Conservation (phyloP, 2,797 vertebrate species). For the Thamnophis elegans region DNA sequence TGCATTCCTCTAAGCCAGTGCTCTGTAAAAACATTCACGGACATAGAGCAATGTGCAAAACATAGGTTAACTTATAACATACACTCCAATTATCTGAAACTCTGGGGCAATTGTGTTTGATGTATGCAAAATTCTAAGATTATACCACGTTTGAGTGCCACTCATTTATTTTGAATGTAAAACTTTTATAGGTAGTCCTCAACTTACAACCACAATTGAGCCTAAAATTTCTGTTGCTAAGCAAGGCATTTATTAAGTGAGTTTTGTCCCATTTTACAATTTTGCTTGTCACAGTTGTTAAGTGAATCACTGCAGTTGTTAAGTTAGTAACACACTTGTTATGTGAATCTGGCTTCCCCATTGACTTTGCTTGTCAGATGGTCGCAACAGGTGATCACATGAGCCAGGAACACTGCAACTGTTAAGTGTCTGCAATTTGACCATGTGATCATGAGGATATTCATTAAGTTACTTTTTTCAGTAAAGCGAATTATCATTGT, state of each 20-base stretch:
- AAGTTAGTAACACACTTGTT: not conserved
- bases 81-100: not conserved
- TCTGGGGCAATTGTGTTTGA: not conserved
- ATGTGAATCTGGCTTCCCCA: not conserved
- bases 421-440: not conserved
- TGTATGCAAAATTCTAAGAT: not conserved
- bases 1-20: not conserved
- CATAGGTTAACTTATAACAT: not conserved
- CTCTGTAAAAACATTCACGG: accelerated
- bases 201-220: not conserved
- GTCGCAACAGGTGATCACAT: not conserved
- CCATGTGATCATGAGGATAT: not conserved
- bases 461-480: not conserved
- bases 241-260: not conserved
- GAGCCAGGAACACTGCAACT: not conserved
- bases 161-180: not conserved
- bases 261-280: not conserved
- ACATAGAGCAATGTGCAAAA: not conserved
- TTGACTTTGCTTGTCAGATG: not conserved
- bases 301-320: not conserved
- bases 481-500: no score
- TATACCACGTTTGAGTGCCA: not conserved
- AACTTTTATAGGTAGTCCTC: not conserved
- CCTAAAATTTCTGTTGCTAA: not conserved
- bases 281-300: not conserved